phyloP scores from a whole-genome alignment of 2,113 vertebrate species.

The Percina caprodes region DNA sequence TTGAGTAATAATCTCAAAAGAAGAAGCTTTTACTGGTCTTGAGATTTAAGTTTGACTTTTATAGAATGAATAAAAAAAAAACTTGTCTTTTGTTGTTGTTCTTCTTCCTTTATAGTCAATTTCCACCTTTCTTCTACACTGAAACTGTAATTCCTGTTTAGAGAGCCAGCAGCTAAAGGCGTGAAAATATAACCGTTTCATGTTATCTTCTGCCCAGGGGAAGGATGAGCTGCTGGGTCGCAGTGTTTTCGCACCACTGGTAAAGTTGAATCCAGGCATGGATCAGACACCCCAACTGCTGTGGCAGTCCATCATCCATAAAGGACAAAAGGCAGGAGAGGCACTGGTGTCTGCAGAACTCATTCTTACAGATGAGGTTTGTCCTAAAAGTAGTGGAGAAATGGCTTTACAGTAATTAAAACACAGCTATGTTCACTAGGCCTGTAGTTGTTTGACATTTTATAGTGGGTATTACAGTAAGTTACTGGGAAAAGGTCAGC shows the following conservation, averaged over 20 bases:
- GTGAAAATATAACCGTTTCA: not conserved
- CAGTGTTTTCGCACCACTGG: conserved; percentile 87
- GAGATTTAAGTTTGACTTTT: not conserved
- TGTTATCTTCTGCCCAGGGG: conserved; percentile 84
- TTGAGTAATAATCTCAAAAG: not conserved
- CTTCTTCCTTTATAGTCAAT: not conserved
- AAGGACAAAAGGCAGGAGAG: conserved; percentile 86
- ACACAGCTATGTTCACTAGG: not conserved
- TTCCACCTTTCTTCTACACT: not conserved
- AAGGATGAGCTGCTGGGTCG: conserved; percentile 96
- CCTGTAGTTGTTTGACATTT: not conserved
- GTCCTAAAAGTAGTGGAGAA: not conserved
- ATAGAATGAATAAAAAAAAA: not conserved
- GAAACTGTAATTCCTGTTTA: not conserved
- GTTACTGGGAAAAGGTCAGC: not conserved
- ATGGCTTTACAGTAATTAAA: not conserved
- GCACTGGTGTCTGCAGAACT: conserved; percentile 94
- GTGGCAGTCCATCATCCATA: conserved; percentile 91
- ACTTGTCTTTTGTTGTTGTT: not conserved
- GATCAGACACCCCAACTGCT: conserved; percentile 89
- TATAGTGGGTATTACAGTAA: not conserved
- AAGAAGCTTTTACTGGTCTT: not conserved
- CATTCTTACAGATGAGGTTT: conserved; percentile 91
- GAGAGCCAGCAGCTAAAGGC: not conserved
- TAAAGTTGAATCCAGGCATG: conserved; percentile 87